Base-by-base conservation (phyloP, 2,113 vertebrate genomes). In the Catharus bicknelli region DNA sequence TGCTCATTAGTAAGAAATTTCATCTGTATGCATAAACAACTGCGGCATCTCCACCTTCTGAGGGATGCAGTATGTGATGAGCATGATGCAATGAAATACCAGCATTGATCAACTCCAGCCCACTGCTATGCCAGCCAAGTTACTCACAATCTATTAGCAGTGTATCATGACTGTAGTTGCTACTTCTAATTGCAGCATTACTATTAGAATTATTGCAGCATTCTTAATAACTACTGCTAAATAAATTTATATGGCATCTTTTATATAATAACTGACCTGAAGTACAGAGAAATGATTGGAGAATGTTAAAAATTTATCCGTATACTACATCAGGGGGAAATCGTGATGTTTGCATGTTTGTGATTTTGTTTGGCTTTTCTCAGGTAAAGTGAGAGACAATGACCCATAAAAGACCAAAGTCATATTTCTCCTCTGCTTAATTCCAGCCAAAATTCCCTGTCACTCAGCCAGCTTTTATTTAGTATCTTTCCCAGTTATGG, bases 21-120 rank as follows among this genome's bases (percentile, higher is more conserved):
- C 2, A 2, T 78, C 72, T 64, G 34, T 43, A 11, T 55, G 63
- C 38, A 34, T 88, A 81, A 90, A 86, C 40, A 83, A 61, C 53
- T 22, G 53, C 42, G 81, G 26, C 70, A 75, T 70, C 86, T 84
- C 66, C 83, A 55, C 73, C 92, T 92, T 86, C 58, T 34, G 54
- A 64, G 59, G 68, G 45, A 79, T 23, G 45, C 0, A 29, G 38
- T 70, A 62, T 83, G 86, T 92, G 95, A 70, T 7, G 20, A 87
- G 62, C 40, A n/a, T 7, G 62, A 68, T 26, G 67, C 83, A 54
- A 26, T 20, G 54, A 88, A 88, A 78, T 61, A 48, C 27, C 69
- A 79, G 74, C 69, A 58, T 0, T 95, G 91, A 90, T 83, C 74
- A 80, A 42, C 78, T 90, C n/a, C 93, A 88, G 80, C 69, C 77